Evolutionary conservation across 2,113 vertebrate genomes (phyloP).

Genomic region (Brevimyrus niger): DNA sequence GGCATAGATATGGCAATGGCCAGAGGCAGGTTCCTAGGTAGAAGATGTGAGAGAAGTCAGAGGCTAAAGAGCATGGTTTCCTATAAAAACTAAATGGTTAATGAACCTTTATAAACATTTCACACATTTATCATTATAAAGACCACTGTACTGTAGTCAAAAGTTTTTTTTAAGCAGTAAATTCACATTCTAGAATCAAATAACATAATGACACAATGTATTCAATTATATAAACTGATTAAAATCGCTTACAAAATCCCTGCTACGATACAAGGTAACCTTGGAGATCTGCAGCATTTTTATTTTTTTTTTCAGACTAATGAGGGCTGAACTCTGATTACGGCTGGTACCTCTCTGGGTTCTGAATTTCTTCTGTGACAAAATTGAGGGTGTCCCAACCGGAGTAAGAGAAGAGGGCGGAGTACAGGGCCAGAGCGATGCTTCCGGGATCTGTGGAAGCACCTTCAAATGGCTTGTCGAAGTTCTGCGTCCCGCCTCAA

Average conservation of each 20-base stretch:
- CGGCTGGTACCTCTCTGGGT: slow-evolving; percentile 63
- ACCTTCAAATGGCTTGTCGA: slow-evolving; percentile 63
- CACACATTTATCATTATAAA: neutral
- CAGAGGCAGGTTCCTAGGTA: slow-evolving; percentile 69
- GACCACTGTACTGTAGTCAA: neutral
- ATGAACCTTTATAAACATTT: neutral
- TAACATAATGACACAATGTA: neutral
- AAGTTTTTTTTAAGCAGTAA: neutral
- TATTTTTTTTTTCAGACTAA: neutral
- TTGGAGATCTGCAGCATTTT: neutral
- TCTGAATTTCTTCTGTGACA: slow-evolving; percentile 79
- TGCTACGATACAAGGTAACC: neutral
- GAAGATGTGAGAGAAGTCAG: slow-evolving; percentile 6
- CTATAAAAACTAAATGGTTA: neutral
- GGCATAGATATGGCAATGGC: slow-evolving; percentile 75
- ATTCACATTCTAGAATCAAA: neutral
- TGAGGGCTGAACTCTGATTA: neutral
- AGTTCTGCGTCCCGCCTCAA: slow-evolving; percentile 62
- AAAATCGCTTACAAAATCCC: neutral
- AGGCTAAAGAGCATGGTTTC: neutral
- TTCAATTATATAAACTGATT: neutral
- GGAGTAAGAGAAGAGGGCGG: slow-evolving; percentile 80
- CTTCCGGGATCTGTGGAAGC: slow-evolving; percentile 62
- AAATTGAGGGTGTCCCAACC: slow-evolving; percentile 84
- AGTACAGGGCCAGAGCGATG: slow-evolving; percentile 74